These are phyloP conservation scores for Microtus ochrogaster DNA, from an alignment of 2,113 vertebrate genomes.

Conservation along the genomic window DNA sequence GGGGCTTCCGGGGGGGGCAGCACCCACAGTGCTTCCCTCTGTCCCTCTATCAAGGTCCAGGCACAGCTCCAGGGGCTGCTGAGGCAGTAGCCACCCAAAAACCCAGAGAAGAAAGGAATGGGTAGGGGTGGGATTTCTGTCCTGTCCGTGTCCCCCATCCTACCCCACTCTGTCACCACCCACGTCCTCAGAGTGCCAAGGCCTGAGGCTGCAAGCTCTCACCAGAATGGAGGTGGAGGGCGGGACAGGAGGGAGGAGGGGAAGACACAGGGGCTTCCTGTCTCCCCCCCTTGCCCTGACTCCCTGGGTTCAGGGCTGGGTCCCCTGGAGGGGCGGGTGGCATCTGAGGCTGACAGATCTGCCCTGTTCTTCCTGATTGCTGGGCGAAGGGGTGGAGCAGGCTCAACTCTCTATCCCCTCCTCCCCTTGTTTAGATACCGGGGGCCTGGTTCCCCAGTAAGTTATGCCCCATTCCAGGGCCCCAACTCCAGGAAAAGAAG, in stretches of 20 bases:
- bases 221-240: slow-evolving; percentile 78
- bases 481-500: not conserved
- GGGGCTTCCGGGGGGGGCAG: not conserved
- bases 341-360: slow-evolving; percentile 69
- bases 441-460: not conserved
- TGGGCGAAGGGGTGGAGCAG: slow-evolving; percentile 16
- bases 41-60: not conserved
- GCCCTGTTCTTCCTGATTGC: slow-evolving; percentile 69
- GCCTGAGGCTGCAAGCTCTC: slow-evolving; percentile 73
- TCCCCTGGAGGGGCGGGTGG: slow-evolving; percentile 50
- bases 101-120: slow-evolving; percentile 46
- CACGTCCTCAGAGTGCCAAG: slow-evolving; percentile 68
- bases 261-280: slow-evolving; percentile 72
- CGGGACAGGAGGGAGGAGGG: slow-evolving; percentile 60
- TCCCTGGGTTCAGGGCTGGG: slow-evolving; percentile 73
- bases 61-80: not conserved
- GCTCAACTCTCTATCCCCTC: not conserved
- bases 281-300: slow-evolving; percentile 16
- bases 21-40: not conserved
- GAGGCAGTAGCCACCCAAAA: not conserved
- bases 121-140: slow-evolving; percentile 60
- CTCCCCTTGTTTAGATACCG: not conserved
- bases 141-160: not conserved
- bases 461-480: not conserved
- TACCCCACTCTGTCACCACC: slow-evolving; percentile 37